Evolutionary conservation across 2,888 invertebrate species (phyloP), one percentile per base, ranked within the genome.

Genomic region (Zeuzera pyrina): DNA sequence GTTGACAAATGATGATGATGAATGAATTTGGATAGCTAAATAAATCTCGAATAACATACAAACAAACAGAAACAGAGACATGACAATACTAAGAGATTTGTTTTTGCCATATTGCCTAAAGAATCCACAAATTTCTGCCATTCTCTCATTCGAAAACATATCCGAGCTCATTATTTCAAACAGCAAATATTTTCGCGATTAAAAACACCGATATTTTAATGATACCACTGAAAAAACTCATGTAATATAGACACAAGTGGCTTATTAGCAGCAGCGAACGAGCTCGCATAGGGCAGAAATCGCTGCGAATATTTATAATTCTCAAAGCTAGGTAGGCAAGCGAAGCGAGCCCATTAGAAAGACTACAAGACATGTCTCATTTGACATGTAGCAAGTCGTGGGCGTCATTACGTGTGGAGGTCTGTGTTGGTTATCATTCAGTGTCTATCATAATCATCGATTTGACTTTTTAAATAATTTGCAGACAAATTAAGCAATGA

Each of bases 181-280:
- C n/a, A n/a, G n/a, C n/a, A n/a, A n/a, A n/a, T n/a, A n/a, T n/a
- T n/a, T n/a, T n/a, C n/a, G n/a, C n/a, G n/a, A n/a, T n/a, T n/a
- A n/a, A n/a, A n/a, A n/a, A n/a, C n/a, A n/a, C 12, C 25, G 12
- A 25, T 25, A 25, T 25, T 25, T 25, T 55, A 54, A 57, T 51
- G 50, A 52, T 52, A 56, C 43, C 41, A 36, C 40, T 41, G 36
- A 38, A 54, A 52, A 55, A 52, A 43, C 45, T 48, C 42, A 49
- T 42, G 60, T 57, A 57, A 59, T 62, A 64, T 52, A 51, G 43
- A 45, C 59, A 74, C 77, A 74, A 77, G 77, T 65, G 58, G 61
- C 78, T 74, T 77, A 70, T 77, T 77, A 77, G 66, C 53, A 53
- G 43, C 45, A 56, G 70, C 69, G 57, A 57, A 68, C 31, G n/a